Evolutionary conservation across 2,113 vertebrate species (phyloP).

Genomic region (Dolichallabes microphthalmus): DNA sequence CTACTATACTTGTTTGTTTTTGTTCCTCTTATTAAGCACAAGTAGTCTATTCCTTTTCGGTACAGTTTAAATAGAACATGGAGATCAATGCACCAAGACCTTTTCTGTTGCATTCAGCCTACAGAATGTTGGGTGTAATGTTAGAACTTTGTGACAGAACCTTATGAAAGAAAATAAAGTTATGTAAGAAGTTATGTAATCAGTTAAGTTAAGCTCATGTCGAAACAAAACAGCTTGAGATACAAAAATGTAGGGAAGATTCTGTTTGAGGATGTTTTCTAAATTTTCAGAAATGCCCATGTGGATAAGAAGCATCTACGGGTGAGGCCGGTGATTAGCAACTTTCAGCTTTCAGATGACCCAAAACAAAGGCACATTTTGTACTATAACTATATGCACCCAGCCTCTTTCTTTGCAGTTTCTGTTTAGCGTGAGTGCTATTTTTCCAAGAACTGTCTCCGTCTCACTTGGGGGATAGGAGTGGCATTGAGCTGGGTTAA

Average conservation of each 20-base stretch:
- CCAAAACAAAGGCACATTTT: conserved; percentile 26
- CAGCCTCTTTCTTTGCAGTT: not conserved
- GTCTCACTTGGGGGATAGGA: conserved; percentile 6
- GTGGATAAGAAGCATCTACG: not conserved
- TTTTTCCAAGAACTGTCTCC: conserved; percentile 21
- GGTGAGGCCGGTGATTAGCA: not conserved
- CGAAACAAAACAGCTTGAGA: not conserved
- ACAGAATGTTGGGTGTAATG: too few species aligned
- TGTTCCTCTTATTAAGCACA: too few species aligned
- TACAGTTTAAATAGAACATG: not conserved
- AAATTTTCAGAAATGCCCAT: conserved; percentile 2
- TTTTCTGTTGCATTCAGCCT: not conserved
- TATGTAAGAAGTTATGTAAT: not conserved
- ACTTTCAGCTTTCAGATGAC: conserved; percentile 1
- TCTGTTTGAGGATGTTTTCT: not conserved
- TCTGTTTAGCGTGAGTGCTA: conserved; percentile 4
- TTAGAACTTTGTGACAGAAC: too few species aligned
- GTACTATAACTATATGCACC: not conserved
- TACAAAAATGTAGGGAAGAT: too few species aligned
- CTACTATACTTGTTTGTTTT: not conserved
- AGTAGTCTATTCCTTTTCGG: not conserved
- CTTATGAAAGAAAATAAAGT: too few species aligned
- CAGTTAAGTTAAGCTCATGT: not conserved
- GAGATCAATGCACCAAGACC: not conserved
- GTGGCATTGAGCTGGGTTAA: conserved; percentile 8